Evolutionary conservation across 2,113 vertebrate genomes (phyloP).

Genomic region (Piliocolobus tephrosceles): DNA sequence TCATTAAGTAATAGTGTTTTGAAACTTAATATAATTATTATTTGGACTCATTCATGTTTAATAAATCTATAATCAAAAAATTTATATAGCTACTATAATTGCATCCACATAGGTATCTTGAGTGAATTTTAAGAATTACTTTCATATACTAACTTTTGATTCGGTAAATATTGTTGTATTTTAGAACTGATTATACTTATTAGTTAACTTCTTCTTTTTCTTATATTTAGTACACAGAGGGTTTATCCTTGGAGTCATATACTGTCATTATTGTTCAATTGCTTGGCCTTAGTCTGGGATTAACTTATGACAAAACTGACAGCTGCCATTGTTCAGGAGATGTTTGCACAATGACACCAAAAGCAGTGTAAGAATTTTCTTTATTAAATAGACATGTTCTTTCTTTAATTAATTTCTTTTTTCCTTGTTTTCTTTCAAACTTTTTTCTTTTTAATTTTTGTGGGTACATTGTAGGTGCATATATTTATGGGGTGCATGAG

Average conservation of each 20-base stretch:
- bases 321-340: conserved; percentile 50
- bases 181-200: background rate
- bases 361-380: conserved; percentile 66
- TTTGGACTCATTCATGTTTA: background rate
- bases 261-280: conserved; percentile 54
- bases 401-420: too few relatives aligned
- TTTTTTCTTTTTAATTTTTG: background rate
- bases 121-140: background rate
- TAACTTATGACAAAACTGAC: conserved; percentile 46
- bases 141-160: background rate
- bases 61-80: background rate
- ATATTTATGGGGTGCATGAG: too few relatives aligned
- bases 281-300: conserved; percentile 56
- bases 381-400: background rate
- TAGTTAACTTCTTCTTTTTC: background rate
- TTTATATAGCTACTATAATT: background rate
- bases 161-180: background rate
- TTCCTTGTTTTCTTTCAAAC: background rate
- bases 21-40: background rate
- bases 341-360: conserved; percentile 61
- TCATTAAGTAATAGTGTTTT: background rate
- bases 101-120: background rate
- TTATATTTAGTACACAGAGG: conserved; percentile 51
- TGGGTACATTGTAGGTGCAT: too few relatives aligned
- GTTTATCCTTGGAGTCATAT: conserved; percentile 66